These are phyloP conservation scores for Belgica antarctica DNA, from an alignment of 2,888 invertebrate genomes.

Conservation along the genomic window DNA sequence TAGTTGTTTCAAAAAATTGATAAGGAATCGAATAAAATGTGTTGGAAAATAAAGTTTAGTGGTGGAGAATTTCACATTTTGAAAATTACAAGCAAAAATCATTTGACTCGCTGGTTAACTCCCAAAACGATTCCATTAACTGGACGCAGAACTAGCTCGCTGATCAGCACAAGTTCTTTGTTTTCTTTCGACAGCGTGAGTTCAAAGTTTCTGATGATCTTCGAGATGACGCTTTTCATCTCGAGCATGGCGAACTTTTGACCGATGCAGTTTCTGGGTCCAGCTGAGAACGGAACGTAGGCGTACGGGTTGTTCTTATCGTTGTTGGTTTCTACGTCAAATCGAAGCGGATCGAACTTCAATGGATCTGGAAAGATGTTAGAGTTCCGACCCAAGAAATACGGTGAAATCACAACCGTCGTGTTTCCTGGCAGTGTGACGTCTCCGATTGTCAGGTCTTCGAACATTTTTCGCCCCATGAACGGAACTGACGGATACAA, in stretches of 20 bases:
- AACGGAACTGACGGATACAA: conserved; percentile 45
- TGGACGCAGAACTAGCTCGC: conserved; percentile 38
- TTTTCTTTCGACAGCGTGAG: conserved; percentile 31
- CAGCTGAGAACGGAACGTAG: conserved; percentile 7
- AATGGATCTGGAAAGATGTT: not conserved
- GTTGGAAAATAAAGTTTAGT: not conserved
- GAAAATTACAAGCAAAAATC: not conserved
- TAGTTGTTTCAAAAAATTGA: not conserved
- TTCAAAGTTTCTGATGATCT: conserved; percentile 41
- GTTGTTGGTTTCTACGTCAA: not conserved
- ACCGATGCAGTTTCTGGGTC: conserved; percentile 39
- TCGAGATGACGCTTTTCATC: conserved; percentile 44
- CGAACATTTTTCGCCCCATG: conserved; percentile 45
- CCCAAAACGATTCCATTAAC: conserved; percentile 39
- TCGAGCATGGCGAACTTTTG: conserved; percentile 44
- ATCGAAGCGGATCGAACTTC: not conserved
- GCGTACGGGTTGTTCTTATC: not conserved
- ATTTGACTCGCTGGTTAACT: not conserved
- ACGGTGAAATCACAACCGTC: not conserved
- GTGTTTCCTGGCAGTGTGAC: not conserved
- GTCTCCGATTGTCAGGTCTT: conserved; percentile 47
- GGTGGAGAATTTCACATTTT: not conserved
- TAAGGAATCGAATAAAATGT: not conserved
- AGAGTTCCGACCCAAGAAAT: conserved; percentile 3
- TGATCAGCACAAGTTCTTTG: conserved; percentile 28